Evolutionary conservation across 2,113 vertebrate genomes (phyloP).

Genomic region (Notarius lentiginosus): DNA sequence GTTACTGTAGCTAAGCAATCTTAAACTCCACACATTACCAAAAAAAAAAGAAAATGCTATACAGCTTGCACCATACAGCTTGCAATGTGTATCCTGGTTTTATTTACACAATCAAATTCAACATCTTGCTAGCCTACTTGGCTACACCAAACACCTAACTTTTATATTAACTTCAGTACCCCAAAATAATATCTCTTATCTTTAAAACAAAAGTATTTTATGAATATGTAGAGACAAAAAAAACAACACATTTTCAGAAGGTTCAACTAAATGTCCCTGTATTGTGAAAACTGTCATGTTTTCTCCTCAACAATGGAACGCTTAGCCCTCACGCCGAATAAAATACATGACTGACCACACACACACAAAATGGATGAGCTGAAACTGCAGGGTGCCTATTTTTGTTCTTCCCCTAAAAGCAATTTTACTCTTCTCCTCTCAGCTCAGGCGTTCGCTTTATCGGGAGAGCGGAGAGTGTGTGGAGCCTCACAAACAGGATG

Average conservation of each 20-base stretch:
- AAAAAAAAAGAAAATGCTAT: neutral
- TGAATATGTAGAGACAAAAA: neutral
- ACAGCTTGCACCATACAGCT: neutral
- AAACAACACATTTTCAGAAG: neutral
- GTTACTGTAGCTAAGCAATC: neutral
- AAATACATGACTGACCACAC: neutral
- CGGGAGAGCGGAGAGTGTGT: slow-evolving; percentile 22
- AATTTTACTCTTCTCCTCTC: slow-evolving; percentile 36
- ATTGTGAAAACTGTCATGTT: neutral
- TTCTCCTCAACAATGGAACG: neutral
- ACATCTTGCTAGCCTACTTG: neutral
- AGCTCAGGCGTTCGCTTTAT: slow-evolving; percentile 32
- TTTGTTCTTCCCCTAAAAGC: slow-evolving; percentile 46
- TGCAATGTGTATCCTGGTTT: neutral
- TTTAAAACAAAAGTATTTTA: neutral
- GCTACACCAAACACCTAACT: neutral
- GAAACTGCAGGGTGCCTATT: slow-evolving; percentile 39
- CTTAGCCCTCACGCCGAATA: neutral
- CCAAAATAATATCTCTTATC: neutral
- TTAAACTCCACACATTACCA: neutral
- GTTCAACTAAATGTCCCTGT: neutral
- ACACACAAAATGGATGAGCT: slow-evolving; percentile 27
- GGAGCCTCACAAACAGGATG: slow-evolving; percentile 11
- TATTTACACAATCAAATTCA: neutral
- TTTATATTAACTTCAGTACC: neutral